phyloP scores from a whole-genome alignment of 2,797 vertebrate genomes.

The Sebastolobus altivelis region DNA sequence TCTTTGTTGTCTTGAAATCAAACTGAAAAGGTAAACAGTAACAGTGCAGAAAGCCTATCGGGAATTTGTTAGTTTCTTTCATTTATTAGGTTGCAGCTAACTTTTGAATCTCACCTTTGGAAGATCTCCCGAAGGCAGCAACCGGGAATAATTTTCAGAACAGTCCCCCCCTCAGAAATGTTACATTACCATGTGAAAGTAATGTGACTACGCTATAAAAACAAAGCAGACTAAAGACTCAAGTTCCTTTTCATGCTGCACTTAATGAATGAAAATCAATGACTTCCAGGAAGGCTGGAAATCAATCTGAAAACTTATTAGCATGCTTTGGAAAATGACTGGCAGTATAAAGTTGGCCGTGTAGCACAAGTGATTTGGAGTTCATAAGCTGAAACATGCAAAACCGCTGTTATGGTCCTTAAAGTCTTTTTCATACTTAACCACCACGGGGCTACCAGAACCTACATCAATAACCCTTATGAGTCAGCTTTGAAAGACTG shows the following conservation, averaged over 20 bases:
- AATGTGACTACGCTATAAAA: neutral
- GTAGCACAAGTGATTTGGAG: slow-evolving; percentile 13
- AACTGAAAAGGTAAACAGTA: slow-evolving; percentile 30
- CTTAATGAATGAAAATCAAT: slow-evolving; percentile 41
- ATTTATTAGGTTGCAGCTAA: neutral
- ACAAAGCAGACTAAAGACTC: slow-evolving; percentile 3
- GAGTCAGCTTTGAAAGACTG: slow-evolving; percentile 38
- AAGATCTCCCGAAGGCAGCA: slow-evolving; percentile 6
- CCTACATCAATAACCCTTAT: slow-evolving; percentile 42
- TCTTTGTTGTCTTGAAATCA: slow-evolving; percentile 23
- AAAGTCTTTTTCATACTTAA: slow-evolving; percentile 36
- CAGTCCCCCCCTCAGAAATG: neutral
- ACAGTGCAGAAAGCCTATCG: neutral
- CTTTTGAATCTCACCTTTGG: neutral
- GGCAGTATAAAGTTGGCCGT: slow-evolving; percentile 1
- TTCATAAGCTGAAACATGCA: slow-evolving; percentile 45
- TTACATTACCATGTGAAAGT: neutral
- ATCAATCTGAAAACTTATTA: slow-evolving; percentile 25
- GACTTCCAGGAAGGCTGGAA: slow-evolving; percentile 17
- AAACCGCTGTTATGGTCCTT: slow-evolving; percentile 41
- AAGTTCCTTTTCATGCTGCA: slow-evolving; percentile 20
- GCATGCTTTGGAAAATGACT: slow-evolving; percentile 37
- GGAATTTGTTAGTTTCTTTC: slow-evolving; percentile 9
- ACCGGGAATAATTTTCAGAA: neutral
- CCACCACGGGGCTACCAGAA: slow-evolving; percentile 35